Conservation (phyloP, 2,888 invertebrate species). For the Chloromyia formosa region DNA sequence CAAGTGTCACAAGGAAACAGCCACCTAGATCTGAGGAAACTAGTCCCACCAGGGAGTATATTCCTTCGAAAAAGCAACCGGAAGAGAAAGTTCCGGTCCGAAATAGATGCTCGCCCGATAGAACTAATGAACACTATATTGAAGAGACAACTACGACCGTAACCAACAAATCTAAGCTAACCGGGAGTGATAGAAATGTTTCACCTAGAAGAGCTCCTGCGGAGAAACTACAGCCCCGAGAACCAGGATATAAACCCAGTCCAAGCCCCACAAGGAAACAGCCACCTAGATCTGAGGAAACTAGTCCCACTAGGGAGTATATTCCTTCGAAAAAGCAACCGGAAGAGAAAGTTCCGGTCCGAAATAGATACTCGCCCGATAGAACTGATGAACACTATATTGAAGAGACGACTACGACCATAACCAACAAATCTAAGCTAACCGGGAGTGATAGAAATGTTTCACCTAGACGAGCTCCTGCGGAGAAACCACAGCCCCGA, state of each 20-base stretch:
- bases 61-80: constrained; percentile 18
- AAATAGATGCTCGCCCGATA: constrained; percentile 27
- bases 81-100: constrained; percentile 50
- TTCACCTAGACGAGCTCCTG: too few relatives aligned
- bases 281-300: too few relatives aligned
- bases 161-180: neutral
- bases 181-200: too few relatives aligned
- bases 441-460: too few relatives aligned
- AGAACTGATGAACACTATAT: neutral
- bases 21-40: too few relatives aligned
- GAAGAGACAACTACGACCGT: constrained; percentile 50
- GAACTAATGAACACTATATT: neutral
- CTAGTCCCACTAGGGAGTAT: neutral
- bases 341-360: constrained; percentile 49
- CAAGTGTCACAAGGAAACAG: too few relatives aligned
- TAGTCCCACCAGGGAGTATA: too few relatives aligned
- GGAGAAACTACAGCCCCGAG: too few relatives aligned
- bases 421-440: neutral
- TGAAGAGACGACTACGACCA: constrained; percentile 50
- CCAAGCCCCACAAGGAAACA: too few relatives aligned
- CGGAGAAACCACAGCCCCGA: too few relatives aligned
- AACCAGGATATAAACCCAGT: too few relatives aligned
- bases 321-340: constrained; percentile 8
- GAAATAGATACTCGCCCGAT: constrained; percentile 42
- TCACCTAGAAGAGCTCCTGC: too few relatives aligned